Base-by-base conservation (phyloP, 2,113 vertebrate genomes). In the Guaruba guarouba region DNA sequence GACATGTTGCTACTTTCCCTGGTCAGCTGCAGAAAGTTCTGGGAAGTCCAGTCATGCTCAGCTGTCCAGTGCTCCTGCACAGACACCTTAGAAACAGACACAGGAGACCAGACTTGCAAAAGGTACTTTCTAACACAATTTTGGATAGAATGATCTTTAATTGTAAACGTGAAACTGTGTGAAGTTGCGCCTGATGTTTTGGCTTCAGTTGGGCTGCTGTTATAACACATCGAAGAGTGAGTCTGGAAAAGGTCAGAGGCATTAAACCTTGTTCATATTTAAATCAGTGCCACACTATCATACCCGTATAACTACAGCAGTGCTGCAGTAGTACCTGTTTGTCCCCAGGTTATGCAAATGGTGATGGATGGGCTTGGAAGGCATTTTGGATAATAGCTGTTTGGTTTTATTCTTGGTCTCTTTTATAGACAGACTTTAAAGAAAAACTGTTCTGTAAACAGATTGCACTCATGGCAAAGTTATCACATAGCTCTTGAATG, bases 11-110 rank as follows among this genome's bases (percentile, higher is more conserved):
- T 69, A 78, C 89, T 88, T 68, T 76, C 82, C 55, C 51, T 76
- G 75, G 75, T 43, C 86, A 55, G 93, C 91, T 93, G 82, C 73
- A 55, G n/a, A 41, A 46, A 91, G 31, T 59, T 48, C 70, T 24
- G 82, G 54, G 68, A 52, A 94, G 74, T 43, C 44, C 52, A 11
- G 52, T 22, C 24, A 6, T 9, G 33, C 46, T 39, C 82, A 49
- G 77, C 73, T 70, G 39, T 3, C 37, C 23, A 4, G 7, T 29
- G 46, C 22, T 69, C 28, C 28, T 74, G 48, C 81, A 14, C 73
- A 6, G 78, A 64, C 76, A 59, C 61, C 37, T 74, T 43, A 2
- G 13, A 24, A 66, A 10, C 9, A 61, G 33, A 11, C 68, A 9
- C 1, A 19, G 86, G n/a, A 86, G 55, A 82, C 27, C 6, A 48